Conservation (phyloP, 1,140 invertebrate genomes). For the Bombus terrestris region DNA sequence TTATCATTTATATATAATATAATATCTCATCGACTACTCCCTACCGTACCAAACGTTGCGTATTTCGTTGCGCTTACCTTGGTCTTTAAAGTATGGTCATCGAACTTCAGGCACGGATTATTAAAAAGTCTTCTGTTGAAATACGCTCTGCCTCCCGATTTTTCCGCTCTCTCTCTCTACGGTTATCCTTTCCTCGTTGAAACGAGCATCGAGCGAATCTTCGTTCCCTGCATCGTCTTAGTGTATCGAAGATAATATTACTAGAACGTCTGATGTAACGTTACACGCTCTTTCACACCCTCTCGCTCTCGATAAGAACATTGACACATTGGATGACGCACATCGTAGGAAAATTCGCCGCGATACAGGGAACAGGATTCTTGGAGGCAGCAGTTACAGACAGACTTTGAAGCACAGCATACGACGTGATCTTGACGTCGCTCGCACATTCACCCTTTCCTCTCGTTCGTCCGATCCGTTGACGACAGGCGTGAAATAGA, state of each 20-base stretch:
- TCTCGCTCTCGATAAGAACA: too few relatives aligned
- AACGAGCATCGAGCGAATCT: too few relatives aligned
- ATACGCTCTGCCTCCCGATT: neutral
- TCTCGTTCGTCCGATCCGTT: too few relatives aligned
- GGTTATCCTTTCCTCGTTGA: neutral
- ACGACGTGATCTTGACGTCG: too few relatives aligned
- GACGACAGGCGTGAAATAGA: neutral
- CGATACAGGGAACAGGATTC: neutral
- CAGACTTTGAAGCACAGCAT: neutral
- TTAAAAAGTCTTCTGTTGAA: conserved; percentile 24
- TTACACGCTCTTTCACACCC: too few relatives aligned
- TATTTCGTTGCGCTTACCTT: conserved; percentile 51
- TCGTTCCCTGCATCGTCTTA: too few relatives aligned
- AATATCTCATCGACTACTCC: conserved; percentile 28
- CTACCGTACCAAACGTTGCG: conserved; percentile 39
- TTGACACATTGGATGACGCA: neutral
- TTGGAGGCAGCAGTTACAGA: neutral
- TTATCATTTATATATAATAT: conserved; percentile 23
- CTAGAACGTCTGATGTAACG: too few relatives aligned
- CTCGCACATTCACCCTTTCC: too few relatives aligned
- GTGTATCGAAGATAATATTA: too few relatives aligned
- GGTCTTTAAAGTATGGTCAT: conserved; percentile 39
- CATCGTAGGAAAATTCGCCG: too few relatives aligned
- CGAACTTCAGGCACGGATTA: conserved; percentile 45
- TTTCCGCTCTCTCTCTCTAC: too few relatives aligned